Evolutionary conservation across 1,140 invertebrate species (phyloP), one percentile per base, ranked within the genome.

Genomic region (Ceratina calcarata): DNA sequence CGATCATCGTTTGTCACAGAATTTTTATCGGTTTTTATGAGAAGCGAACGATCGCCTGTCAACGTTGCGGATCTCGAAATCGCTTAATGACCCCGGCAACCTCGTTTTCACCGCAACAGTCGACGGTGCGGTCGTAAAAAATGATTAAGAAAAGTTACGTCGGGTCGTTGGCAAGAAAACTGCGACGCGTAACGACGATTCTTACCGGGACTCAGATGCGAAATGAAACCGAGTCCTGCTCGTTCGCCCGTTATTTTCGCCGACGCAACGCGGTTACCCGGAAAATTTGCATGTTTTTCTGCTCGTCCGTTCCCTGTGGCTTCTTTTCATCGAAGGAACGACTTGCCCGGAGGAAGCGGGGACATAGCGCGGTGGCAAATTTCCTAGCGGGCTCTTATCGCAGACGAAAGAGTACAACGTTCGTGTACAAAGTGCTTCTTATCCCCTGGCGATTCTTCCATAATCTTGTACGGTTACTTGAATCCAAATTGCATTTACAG

Each of bases 211-310:
- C 2, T 12, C 4, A n/a, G 10, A 32, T 18, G 45, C 57, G 49
- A 55, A 78, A 65, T 64, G 69, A 78, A 72, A 78, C 58, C 67
- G 67, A 64, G 76, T 15, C 15, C 15, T 3, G 69, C 18, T 78
- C 76, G 60, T 78, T 78, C 49, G 68, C 12, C 18, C 60, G 76
- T 78, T 78, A 78, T 57, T 78, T 57, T 78, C 76, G 27, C 20
- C 20, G 68, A 27, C 68, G 76, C 76, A 64, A 27, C 68, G 76
- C 76, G 61, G 76, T 78, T 78, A 72, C 76, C 49, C 69, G 51
- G 69, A 72, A 72, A 78, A 78, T 78, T 78, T 78, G 60, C 76
- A 78, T 78, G 49, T 78, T 78, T 78, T 78, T 78, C 76, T 72
- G 32, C 49, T n/a, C 58, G 75, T 71, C 45, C 58, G 37, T 37